Base-by-base conservation (phyloP, 2,113 vertebrate genomes). In the Daubentonia madagascariensis region DNA sequence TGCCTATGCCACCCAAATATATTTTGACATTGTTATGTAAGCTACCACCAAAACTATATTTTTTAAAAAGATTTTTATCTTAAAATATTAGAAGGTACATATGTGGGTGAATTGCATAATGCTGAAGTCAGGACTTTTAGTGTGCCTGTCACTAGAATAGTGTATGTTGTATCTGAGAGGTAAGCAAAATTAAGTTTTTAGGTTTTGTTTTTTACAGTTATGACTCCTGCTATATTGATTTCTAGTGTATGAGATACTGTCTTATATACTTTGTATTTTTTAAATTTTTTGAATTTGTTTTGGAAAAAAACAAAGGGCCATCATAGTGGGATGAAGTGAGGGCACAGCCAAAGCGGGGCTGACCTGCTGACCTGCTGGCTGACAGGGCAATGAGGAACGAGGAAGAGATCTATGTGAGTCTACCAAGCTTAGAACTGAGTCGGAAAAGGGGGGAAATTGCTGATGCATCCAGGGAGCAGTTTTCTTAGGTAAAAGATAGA, bases 231-330 rank as follows among this genome's bases (percentile, higher is more conserved):
- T 98, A 98, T 98, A 96, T 98, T 98, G 45, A 65, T 98, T 98
- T 98, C 97, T 98, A 98, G 96, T 98, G 23, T 73, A 98, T 87
- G 93, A 98, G 96, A 98, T 96, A 98, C 97, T 98, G 96, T 98
- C 98, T 89, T 90, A 98, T 98, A 85, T 98, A 98, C 98, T 98
- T 98, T 97, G 86, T 98, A 98, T 98, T 98, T 98, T 97, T 97
- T 91, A 98, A 97, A 61, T 25, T 96, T 97, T 98, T 92, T 48
- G 25, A 50, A 48, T 48, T 13, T 65, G 3, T 45, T 57, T 48
- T 28, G 37, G 37, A 75, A 28, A 25, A 63, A 67, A 67, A 68
- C 35, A 40, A 67, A 65, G 45, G 22, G 1, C 4, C 4, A 2
- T 54, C 13, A 68, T 1, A 17, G 8, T 90, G 37, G 45, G 22